A percentile compares a stretch with the other conserved stretches of the same genome.
phyloP scores from a whole-genome alignment of 1,140 invertebrate species.

The Magallana ariakensis region DNA sequence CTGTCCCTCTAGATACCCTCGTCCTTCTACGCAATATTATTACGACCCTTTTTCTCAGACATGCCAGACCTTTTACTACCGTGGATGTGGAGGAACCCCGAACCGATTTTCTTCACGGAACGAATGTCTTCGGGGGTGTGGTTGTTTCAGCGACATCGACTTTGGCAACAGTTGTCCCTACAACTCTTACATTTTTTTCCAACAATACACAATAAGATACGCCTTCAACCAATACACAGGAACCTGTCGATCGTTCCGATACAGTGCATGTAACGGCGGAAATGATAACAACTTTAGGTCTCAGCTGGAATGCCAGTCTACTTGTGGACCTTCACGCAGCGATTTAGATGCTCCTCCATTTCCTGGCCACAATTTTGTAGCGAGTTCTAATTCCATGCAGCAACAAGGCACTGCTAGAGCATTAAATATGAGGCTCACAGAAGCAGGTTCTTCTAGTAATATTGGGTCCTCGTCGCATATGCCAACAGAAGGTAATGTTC shows the following conservation, averaged over 20 bases:
- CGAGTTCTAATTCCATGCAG: too few species aligned
- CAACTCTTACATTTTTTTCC: neutral
- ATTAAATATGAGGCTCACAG: too few species aligned
- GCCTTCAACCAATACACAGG: neutral
- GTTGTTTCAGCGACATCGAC: neutral
- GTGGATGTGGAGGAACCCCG: neutral
- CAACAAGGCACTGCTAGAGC: too few species aligned
- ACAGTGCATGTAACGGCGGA: neutral
- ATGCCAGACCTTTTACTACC: constrained; percentile 1
- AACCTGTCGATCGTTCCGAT: neutral
- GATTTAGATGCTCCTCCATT: neutral
- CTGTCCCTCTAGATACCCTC: neutral
- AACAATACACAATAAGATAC: neutral
- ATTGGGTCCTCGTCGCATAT: too few species aligned
- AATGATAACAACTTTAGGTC: neutral
- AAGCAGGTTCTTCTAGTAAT: too few species aligned
- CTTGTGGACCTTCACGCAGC: neutral
- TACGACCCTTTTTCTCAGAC: neutral
- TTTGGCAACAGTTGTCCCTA: constrained; percentile 1
- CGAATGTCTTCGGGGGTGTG: neutral
- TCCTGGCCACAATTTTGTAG: neutral
- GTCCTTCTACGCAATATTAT: neutral
- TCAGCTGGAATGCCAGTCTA: neutral
- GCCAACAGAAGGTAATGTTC: too few species aligned
- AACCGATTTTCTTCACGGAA: neutral